Base-by-base conservation (phyloP, 2,797 vertebrate species). In the Cheracebus regulus region DNA sequence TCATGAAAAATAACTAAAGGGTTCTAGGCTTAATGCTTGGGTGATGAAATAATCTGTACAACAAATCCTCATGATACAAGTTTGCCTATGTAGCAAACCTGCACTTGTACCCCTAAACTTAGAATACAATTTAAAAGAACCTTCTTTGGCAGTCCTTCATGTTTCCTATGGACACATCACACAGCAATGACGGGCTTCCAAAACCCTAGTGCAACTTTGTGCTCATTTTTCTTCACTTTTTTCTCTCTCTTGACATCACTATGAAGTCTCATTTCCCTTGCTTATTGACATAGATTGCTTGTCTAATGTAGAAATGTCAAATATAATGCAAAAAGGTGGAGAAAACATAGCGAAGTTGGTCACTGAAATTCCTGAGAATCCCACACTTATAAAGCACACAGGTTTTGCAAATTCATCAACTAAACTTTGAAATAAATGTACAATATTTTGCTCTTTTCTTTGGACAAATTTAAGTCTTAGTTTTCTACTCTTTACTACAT, bases 231-330 rank as follows among this genome's bases (percentile, higher is more conserved):
- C 6, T 80, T 96, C 41, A 61, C 72, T 50, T 86, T n/a, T 78
- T 79, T 39, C 14, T 44, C 78, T 93, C 97, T 75, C 58, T 96
- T 61, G 80, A 46, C 41, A 85, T 93, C 46, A 52, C 58, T 30
- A 8, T 64, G 89, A 94, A 85, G 41, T 96, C 93, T 94, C 48
- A 88, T 97, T 98, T 97, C 88, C 83, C 90, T 73, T 93, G 96
- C 78, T 73, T 48, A 5, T 73, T 97, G 80, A 96, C 28, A n/a
- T 57, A 44, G 44, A 95, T 10, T 93, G 90, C 79, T 83, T 26
- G 41, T 19, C 83, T 83, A 98, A 97, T 44, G 72, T 93, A 96
- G 93, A 97, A 98, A 97, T 92, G 95, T 97, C 97, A 98, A 98
- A 96, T 80, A 55, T 97, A 97, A 95, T 58, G 95, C 92, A 95